A percentile compares a stretch with the other conserved stretches of the same genome.
phyloP scores from a whole-genome alignment of 2,888 invertebrate species.

The Trachelus troglodyta region DNA sequence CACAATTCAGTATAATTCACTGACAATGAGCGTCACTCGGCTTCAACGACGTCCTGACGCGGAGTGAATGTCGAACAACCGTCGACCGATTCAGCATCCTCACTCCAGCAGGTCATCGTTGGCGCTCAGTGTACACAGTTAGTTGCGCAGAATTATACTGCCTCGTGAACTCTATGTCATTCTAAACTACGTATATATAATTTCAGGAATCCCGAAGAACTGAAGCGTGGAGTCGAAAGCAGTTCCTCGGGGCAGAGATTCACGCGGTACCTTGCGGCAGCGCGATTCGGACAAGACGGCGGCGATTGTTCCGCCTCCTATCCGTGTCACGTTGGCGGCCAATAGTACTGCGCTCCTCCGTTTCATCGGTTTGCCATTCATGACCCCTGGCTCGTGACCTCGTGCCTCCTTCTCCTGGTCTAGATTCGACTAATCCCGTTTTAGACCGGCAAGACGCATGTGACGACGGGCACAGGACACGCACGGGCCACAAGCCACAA shows the following conservation, averaged over 20 bases:
- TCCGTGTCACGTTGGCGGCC: conserved; percentile 79
- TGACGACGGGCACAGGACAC: no score
- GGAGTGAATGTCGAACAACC: neutral
- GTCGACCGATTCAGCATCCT: neutral
- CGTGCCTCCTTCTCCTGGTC: no score
- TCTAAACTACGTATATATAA: neutral
- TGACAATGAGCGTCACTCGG: neutral
- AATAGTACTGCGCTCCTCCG: conserved; percentile 50
- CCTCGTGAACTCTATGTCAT: neutral
- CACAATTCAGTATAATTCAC: neutral
- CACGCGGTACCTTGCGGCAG: conserved; percentile 83
- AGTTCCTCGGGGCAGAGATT: conserved; percentile 80
- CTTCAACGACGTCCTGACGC: neutral
- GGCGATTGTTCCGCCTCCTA: conserved; percentile 79
- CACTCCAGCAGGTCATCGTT: no score
- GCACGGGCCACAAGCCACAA: no score
- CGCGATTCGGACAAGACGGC: conserved; percentile 85
- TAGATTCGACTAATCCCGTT: no score
- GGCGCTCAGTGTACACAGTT: no score
- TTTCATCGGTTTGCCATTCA: no score
- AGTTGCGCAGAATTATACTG: neutral
- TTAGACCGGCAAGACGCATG: no score
- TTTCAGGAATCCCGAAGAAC: conserved; percentile 81
- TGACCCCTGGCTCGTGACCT: no score
- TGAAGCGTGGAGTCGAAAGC: conserved; percentile 75